A percentile compares a stretch with the other conserved stretches of the same genome.
Evolutionary conservation across 2,113 vertebrate genomes (phyloP).

Genomic region (Daubentonia madagascariensis): DNA sequence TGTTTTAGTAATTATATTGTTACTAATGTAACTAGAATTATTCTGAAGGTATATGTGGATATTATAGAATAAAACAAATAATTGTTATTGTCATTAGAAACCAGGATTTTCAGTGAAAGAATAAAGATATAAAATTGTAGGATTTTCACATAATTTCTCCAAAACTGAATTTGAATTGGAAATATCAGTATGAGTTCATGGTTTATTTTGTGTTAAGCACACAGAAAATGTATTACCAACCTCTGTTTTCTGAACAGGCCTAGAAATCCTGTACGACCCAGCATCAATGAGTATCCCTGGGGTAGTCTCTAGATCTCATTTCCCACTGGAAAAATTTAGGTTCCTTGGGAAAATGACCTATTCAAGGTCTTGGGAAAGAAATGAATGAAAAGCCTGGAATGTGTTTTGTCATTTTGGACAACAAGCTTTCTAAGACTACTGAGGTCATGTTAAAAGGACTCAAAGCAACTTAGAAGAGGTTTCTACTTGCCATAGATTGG

Average conservation of each 20-base stretch:
- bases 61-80: slow-evolving; percentile 23
- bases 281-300: neutral
- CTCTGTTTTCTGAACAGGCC: slow-evolving; percentile 2
- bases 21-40: slow-evolving; percentile 32
- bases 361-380: slow-evolving; percentile 5
- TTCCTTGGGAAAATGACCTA: neutral
- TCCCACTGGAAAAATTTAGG: neutral
- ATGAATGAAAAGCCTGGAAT: slow-evolving; percentile 41
- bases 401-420: slow-evolving; percentile 32
- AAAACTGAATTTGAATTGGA: slow-evolving; percentile 13
- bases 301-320: neutral
- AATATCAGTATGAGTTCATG: neutral
- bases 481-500: slow-evolving; percentile 24
- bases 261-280: neutral
- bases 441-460: slow-evolving; percentile 36
- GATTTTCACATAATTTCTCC: neutral
- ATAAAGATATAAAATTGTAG: neutral
- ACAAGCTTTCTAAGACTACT: slow-evolving; percentile 12
- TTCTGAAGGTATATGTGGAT: neutral
- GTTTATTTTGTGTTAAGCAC: slow-evolving; percentile 27
- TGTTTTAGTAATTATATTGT: slow-evolving; percentile 32
- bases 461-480: neutral
- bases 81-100: slow-evolving; percentile 21
- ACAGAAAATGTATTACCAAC: neutral
- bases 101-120: neutral